Conservation (phyloP, 2,113 vertebrate genomes). For the Callocephalon fimbriatum region DNA sequence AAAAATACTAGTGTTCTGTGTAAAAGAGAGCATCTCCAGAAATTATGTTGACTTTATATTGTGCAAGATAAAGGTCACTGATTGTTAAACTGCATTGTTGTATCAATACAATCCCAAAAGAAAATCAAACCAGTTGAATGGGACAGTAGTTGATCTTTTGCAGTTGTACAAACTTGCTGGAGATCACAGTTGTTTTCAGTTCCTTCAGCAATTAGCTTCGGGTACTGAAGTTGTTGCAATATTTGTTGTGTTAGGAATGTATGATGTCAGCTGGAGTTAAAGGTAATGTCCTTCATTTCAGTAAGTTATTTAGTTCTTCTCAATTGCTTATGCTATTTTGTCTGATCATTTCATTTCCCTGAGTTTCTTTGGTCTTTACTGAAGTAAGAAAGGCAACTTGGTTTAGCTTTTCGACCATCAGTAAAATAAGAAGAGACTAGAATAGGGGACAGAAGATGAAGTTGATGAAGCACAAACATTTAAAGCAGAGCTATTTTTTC, state of each 20-base stretch:
- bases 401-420: constrained; percentile 36
- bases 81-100: not conserved
- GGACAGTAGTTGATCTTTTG: not conserved
- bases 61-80: not conserved
- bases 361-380: constrained; percentile 81
- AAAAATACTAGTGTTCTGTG: constrained; percentile 22
- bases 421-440: constrained; percentile 18
- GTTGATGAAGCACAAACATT: constrained; percentile 76
- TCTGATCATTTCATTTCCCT: constrained; percentile 57
- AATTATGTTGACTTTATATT: not conserved
- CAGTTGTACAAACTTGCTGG: not conserved
- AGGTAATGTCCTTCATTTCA: constrained; percentile 59
- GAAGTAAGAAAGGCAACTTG: constrained; percentile 46
- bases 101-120: not conserved
- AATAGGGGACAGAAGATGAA: constrained; percentile 34
- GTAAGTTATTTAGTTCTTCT: constrained; percentile 45
- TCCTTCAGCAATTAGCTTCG: not conserved
- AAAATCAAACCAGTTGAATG: not conserved
- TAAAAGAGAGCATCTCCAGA: constrained; percentile 20
- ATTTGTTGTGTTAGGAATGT: not conserved
- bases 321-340: constrained; percentile 20
- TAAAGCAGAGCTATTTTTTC: constrained; percentile 59
- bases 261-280: constrained; percentile 51
- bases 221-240: constrained; percentile 30
- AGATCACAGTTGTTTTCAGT: constrained; percentile 7